These are phyloP conservation scores for Solenopsis fugax DNA, from an alignment of 1,140 invertebrate genomes.

Conservation along the genomic window DNA sequence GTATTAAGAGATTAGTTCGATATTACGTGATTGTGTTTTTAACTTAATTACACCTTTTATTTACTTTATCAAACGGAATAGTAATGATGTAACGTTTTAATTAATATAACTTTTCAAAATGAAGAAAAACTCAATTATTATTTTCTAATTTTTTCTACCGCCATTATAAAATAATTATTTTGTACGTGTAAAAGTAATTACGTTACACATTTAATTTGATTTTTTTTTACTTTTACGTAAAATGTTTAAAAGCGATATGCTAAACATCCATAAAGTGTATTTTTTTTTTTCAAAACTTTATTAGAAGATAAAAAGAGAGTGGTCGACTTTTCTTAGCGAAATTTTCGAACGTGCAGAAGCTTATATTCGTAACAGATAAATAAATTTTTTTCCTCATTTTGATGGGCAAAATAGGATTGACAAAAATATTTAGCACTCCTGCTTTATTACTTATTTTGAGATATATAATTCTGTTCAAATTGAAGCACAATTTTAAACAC, in stretches of 20 bases:
- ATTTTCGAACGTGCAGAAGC: not conserved
- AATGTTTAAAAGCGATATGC: not conserved
- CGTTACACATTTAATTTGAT: too few relatives aligned
- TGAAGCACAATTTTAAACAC: not conserved
- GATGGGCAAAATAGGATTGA: not conserved
- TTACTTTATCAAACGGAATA: not conserved
- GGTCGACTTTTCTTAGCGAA: not conserved
- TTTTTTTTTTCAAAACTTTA: not conserved
- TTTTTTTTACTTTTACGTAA: not conserved
- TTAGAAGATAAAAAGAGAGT: not conserved
- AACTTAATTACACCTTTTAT: not conserved
- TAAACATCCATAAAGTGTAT: not conserved
- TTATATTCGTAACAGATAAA: not conserved
- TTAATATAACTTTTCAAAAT: not conserved
- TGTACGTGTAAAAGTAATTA: not conserved
- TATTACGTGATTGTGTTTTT: not conserved
- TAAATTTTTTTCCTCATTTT: not conserved
- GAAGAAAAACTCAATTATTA: not conserved
- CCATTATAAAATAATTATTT: not conserved
- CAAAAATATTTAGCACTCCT: not conserved
- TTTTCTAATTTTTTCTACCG: not conserved
- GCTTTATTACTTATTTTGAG: not conserved
- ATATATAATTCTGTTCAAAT: not conserved
- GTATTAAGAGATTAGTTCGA: conserved; percentile 21
- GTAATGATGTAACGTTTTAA: too few relatives aligned